Evolutionary conservation across 1,140 invertebrate species (phyloP).

Genomic region (Atopsyche davidsoni): DNA sequence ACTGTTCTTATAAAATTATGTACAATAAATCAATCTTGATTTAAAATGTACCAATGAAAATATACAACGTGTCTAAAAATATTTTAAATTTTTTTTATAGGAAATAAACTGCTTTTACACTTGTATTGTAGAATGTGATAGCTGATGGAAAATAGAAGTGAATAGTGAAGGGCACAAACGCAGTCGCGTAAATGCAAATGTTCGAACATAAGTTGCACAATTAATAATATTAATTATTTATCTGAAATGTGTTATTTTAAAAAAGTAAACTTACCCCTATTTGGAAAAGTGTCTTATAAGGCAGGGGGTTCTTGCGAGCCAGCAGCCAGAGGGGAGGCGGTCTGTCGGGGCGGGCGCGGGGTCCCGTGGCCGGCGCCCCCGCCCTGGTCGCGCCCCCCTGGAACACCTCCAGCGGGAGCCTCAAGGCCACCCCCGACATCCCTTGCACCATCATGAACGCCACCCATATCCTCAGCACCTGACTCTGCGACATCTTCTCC

Average conservation of each 20-base stretch:
- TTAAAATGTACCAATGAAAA: no score
- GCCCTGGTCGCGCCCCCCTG: conserved; percentile 11
- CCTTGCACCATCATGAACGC: conserved; percentile 6
- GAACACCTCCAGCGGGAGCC: conserved; percentile 25
- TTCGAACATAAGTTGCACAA: no score
- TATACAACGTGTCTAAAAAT: no score
- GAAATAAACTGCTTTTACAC: no score
- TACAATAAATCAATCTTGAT: no score
- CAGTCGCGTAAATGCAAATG: no score
- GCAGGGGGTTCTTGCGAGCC: conserved; percentile 1
- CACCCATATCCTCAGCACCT: not conserved
- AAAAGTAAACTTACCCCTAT: conserved; percentile 22
- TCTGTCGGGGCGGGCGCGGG: conserved; percentile 6
- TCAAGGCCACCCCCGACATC: not conserved
- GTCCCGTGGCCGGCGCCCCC: not conserved
- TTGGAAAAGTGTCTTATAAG: conserved; percentile 25
- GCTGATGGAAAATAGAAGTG: no score
- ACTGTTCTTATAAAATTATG: no score
- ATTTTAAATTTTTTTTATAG: no score
- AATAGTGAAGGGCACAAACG: no score
- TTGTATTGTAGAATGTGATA: no score
- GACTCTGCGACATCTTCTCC: not conserved
- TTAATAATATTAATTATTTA: no score
- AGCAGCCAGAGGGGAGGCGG: conserved; percentile 3
- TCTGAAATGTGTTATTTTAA: conserved; percentile 1